These are phyloP conservation scores for Hyperoplus immaculatus DNA, from an alignment of 2,797 vertebrate species.

Conservation along the genomic window DNA sequence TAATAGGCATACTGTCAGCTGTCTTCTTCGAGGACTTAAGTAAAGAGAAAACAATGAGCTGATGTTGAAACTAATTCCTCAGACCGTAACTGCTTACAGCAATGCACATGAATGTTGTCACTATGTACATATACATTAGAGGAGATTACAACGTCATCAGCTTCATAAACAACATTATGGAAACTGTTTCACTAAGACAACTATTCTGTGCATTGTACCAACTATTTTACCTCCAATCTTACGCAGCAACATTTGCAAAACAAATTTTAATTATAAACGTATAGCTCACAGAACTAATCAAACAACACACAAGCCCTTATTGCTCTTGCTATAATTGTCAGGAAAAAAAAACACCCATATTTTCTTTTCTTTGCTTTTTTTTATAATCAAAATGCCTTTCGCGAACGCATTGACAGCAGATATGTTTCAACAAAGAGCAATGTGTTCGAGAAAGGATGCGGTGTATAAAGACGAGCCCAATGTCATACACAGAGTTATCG, in stretches of 20 bases:
- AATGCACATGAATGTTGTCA: constrained; percentile 29
- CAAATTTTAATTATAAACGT: background rate
- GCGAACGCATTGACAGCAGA: constrained; percentile 22
- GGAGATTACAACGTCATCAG: constrained; percentile 20
- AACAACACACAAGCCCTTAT: background rate
- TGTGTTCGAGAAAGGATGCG: constrained; percentile 41
- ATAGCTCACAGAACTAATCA: background rate
- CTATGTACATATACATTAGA: constrained; percentile 26
- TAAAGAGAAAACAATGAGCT: constrained; percentile 52
- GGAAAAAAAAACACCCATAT: constrained; percentile 7
- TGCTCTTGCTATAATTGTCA: constrained; percentile 17
- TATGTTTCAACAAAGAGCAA: constrained; percentile 53
- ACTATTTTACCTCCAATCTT: constrained; percentile 15
- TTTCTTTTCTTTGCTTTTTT: constrained; percentile 18
- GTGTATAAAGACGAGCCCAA: constrained; percentile 41
- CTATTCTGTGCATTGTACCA: background rate
- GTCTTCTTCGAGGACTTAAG: constrained; percentile 41
- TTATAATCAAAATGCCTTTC: background rate
- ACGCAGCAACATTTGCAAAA: background rate
- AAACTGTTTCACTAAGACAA: background rate
- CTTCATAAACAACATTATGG: background rate
- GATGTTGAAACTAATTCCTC: constrained; percentile 49
- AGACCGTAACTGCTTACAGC: constrained; percentile 20
- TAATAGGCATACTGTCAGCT: constrained; percentile 60
- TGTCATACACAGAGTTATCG: constrained; percentile 67